phyloP scores from a whole-genome alignment of 2,888 invertebrate genomes.

The Epinotia bilunana region DNA sequence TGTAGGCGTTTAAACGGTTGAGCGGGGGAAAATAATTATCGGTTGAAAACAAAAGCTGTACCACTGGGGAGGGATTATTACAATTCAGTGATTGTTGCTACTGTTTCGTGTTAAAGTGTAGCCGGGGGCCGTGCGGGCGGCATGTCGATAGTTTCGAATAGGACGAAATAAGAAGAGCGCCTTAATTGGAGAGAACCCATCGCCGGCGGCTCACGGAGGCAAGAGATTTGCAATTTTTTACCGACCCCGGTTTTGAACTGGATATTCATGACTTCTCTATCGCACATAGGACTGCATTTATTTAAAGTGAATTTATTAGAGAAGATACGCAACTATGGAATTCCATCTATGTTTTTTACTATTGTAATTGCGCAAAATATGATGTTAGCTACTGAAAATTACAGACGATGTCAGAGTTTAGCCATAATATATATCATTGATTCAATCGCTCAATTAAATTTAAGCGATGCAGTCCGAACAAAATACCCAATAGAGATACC shows the following conservation, averaged over 20 bases:
- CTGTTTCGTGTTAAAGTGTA: constrained; percentile 65
- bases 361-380: neutral
- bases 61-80: constrained; percentile 49
- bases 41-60: constrained; percentile 42
- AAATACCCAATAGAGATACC: neutral
- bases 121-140: constrained; percentile 59
- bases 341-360: neutral
- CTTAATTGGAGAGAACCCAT: constrained; percentile 74
- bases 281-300: neutral
- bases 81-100: constrained; percentile 65
- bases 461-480: neutral
- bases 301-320: neutral
- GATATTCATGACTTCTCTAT: neutral
- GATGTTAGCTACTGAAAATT: neutral
- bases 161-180: constrained; percentile 73
- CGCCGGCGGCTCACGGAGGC: constrained; percentile 63
- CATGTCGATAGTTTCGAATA: constrained; percentile 67
- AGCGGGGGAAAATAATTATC: constrained; percentile 24
- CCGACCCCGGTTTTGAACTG: neutral
- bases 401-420: neutral
- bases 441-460: neutral
- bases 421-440: neutral
- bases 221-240: constrained; percentile 53
- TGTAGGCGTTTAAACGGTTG: constrained; percentile 9
- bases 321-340: neutral